Evolutionary conservation across 2,797 vertebrate species (phyloP), one percentile per base, ranked within the genome.

Genomic region (Gallinago stenura): DNA sequence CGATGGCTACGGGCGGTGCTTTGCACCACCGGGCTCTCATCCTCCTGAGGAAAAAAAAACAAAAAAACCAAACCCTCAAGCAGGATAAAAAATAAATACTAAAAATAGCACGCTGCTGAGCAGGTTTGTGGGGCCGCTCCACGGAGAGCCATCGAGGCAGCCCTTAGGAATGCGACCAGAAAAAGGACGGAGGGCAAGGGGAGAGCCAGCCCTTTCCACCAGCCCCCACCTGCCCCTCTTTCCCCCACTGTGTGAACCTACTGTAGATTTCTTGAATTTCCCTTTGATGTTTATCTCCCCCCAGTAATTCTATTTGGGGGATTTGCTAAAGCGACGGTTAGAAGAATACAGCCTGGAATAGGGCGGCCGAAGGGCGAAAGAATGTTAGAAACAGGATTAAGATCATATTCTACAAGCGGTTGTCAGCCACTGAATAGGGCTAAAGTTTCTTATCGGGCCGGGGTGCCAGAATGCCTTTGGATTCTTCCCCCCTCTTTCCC

Each of bases 341-440:
- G 98, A 98, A 99, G 98, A 98, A 98, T 97, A 95, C 97, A 97
- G 97, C 77, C 93, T 50, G 95, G 96, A 96, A 95, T 79, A 87
- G 97, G 94, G 97, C 98, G 98, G 98, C 98, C 98, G 96, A 98
- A 96, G 98, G 98, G 98, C 98, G 97, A 98, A 98, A 98, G 98
- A 99, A 98, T 99, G 98, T 98, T 99, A 97, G 98, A 98, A 99
- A 99, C 98, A 98, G 99, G 99, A 99, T 99, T 99, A 99, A 99
- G 99, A 99, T 99, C 99, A 99, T 99, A 99, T 99, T 99, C 99
- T 99, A 98, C 98, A 98, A 98, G 98, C 95, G 98, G 95, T 98
- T 99, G 99, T 99, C 99, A 99, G 97, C 97, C 71, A 81, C 98
- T 99, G 98, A 99, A 99, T 99, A 48, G 98, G 98, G 98, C 98